Evolutionary conservation across 2,888 invertebrate genomes (phyloP), one percentile per base, ranked within the genome.

Genomic region (Phaedon cochleariae): DNA sequence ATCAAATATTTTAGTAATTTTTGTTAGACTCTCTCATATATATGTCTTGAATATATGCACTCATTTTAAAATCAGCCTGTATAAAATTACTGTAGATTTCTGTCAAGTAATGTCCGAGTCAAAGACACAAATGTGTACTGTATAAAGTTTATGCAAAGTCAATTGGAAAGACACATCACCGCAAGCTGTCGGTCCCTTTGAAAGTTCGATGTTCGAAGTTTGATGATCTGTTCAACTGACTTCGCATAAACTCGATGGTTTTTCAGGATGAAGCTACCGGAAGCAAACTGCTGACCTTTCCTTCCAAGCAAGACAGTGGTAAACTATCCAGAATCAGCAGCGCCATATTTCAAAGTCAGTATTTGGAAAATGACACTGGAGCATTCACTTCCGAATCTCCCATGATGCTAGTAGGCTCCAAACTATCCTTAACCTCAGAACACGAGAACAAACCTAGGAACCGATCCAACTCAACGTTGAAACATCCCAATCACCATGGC

Each of bases 291-390:
- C 18, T 7, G 26, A n/a, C n/a, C 7, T 15, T 31, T 6, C 29
- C 29, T 18, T 10, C 18, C 9, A 45, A 57, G 12, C 15, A n/a
- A 1, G 20, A 45, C 6, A 57, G 55, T 17, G 22, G 45, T 10
- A 31, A 15, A n/a, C 4, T 57, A n/a, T 57, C 57, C 26, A 57
- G 57, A 26, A 37, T 57, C 17, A 57, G 57, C 17, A 57, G 57
- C 18, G 57, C 57, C 45, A 22, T 57, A 0, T 57, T 57, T 18
- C 18, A 41, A 15, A 57, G 57, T 17, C 57, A 57, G 29, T 34
- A 26, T 18, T 12, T 57, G 12, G 57, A 46, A 22, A 57, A 57
- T 10, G 57, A 57, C 12, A 12, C 57, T 18, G 57, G 57, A 1
- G 57, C 57, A 2, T 57, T 57, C 57, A 22, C 26, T 45, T 57